Percentiles rank a stretch among this genome's conserved stretches.
These are phyloP conservation scores for Dicroscelio sp. DNA, from an alignment of 2,888 invertebrate species.

Conservation along the genomic window DNA sequence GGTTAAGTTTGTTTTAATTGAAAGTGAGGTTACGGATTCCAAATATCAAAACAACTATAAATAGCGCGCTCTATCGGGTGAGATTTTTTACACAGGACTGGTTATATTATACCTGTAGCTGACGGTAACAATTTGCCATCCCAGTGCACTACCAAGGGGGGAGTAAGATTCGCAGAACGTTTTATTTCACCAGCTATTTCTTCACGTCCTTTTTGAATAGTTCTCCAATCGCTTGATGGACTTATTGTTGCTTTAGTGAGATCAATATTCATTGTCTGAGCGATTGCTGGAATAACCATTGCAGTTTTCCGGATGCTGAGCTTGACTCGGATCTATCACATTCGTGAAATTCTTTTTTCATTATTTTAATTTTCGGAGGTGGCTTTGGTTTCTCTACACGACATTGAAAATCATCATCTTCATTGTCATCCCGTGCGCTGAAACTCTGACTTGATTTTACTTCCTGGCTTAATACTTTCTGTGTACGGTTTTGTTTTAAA, in stretches of 20 bases:
- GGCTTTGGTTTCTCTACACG: not conserved
- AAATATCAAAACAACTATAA: not conserved
- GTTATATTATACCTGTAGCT: slow-evolving; percentile 22
- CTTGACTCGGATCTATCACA: slow-evolving; percentile 38
- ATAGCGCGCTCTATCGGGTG: not conserved
- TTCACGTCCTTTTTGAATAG: not conserved
- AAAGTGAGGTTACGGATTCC: not conserved
- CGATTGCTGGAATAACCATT: slow-evolving; percentile 31
- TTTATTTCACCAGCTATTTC: slow-evolving; percentile 39
- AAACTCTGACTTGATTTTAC: slow-evolving; percentile 21
- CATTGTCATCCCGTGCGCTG: not conserved
- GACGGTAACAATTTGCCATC: slow-evolving; percentile 40
- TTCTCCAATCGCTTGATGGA: slow-evolving; percentile 29
- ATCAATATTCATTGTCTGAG: slow-evolving; percentile 26
- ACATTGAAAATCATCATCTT: slow-evolving; percentile 4
- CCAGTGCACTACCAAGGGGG: slow-evolving; percentile 51
- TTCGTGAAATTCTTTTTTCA: slow-evolving; percentile 20
- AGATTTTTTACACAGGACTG: not conserved
- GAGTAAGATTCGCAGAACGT: not conserved
- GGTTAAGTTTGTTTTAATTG: not conserved
- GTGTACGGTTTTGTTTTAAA: not conserved
- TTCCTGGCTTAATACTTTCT: not conserved
- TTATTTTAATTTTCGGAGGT: not conserved
- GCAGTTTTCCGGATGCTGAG: slow-evolving; percentile 29
- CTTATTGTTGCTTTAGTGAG: slow-evolving; percentile 12